Evolutionary conservation across 2,888 invertebrate species (phyloP), one percentile per base, ranked within the genome.

Genomic region (Lathronympha strigana): DNA sequence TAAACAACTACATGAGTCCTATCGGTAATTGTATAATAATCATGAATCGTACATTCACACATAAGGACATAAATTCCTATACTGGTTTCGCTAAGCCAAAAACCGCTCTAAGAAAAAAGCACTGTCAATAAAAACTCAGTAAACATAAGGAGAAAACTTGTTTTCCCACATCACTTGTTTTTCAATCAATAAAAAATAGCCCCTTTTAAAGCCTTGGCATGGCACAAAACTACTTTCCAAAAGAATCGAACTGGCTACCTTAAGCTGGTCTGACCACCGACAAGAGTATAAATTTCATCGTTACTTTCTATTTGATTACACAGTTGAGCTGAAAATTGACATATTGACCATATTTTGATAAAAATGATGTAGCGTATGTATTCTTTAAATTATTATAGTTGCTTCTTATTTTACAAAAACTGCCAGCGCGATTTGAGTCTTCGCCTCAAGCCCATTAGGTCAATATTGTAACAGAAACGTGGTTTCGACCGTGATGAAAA

Each of bases 231-330:
- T 31, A 31, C 19, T 57, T 57, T 57, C 57, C 19, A 57, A 31
- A 43, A 45, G 13, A 50, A 28, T 51, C 33, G 31, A 33, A 21
- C 17, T 40, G 38, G 13, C 25, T 40, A 55, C 40, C 25, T 55
- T 15, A 54, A 43, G 40, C 40, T 6, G 55, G 40, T 31, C 19
- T 13, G 17, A n/a, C 11, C 17, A 4, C 19, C 43, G 1, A 43
- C 17, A 9, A 5, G 11, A 21, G 19, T 11, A 19, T 43, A 43
- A 17, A 31, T 17, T 19, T n/a, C 28, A 45, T 43, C 28, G 43
- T 57, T 57, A 45, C 57, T 57, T 57, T 57, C 57, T 19, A 57
- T 45, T 57, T 45, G 13, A 43, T 57, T 57, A 55, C 28, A n/a
- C 28, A n/a, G 57, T 31, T 13, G 19, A 43, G 25, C 23, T 45